Evolutionary conservation across 2,797 vertebrate genomes (phyloP).

Genomic region (Cetoscarus ocellatus): DNA sequence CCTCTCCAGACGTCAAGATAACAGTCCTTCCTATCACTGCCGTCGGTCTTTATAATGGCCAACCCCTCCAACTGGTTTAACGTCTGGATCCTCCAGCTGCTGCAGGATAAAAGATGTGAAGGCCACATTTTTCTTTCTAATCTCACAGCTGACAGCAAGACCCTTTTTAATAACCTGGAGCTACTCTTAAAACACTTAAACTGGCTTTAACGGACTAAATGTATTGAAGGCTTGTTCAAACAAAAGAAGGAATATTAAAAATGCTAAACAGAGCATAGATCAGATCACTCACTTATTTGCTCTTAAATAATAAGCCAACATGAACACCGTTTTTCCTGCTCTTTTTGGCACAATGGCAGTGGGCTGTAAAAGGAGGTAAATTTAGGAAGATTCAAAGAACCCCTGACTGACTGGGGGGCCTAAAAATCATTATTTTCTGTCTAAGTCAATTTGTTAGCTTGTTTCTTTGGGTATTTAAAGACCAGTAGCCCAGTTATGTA

Average conservation of each 20-base stretch:
- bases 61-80: constrained; percentile 78
- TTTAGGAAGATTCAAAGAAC: too few relatives aligned
- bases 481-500: too few relatives aligned
- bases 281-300: constrained; percentile 19
- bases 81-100: constrained; percentile 78
- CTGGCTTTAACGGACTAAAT: not conserved
- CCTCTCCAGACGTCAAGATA: constrained; percentile 74
- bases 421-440: too few relatives aligned
- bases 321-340: constrained; percentile 14
- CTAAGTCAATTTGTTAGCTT: too few relatives aligned
- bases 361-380: too few relatives aligned
- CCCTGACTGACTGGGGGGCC: too few relatives aligned
- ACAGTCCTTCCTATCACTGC: constrained; percentile 73
- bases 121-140: constrained; percentile 26
- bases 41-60: constrained; percentile 64
- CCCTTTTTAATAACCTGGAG: constrained; percentile 28
- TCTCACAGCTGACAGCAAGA: not conserved
- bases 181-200: constrained; percentile 1
- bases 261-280: not conserved
- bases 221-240: constrained; percentile 11
- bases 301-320: not conserved
- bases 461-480: too few relatives aligned
- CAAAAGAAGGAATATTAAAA: constrained; percentile 7
- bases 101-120: constrained; percentile 43
- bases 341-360: not conserved